phyloP scores from a whole-genome alignment of 1,140 invertebrate species.

The Antheraea mylitta region DNA sequence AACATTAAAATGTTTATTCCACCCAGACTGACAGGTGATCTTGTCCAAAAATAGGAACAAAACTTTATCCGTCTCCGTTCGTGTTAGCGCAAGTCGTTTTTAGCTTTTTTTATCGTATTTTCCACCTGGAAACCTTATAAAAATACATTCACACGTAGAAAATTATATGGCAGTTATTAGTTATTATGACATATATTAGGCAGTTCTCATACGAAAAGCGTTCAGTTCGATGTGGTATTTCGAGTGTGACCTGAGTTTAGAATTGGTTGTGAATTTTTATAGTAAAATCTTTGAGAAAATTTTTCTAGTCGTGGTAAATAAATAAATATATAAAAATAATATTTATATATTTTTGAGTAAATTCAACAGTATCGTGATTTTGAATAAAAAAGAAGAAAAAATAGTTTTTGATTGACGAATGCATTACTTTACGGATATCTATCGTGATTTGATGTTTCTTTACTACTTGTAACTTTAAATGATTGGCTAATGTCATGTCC shows the following conservation, averaged over 20 bases:
- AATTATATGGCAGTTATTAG: neutral
- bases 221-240: constrained; percentile 1
- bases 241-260: neutral
- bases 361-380: too few species aligned
- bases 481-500: too few species aligned
- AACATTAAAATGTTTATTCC: neutral
- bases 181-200: neutral
- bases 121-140: neutral
- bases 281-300: neutral
- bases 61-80: neutral
- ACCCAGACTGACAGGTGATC: neutral
- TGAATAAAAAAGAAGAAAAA: too few species aligned
- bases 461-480: too few species aligned
- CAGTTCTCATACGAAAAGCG: neutral
- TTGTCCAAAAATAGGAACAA: neutral
- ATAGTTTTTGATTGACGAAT: too few species aligned
- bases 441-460: too few species aligned
- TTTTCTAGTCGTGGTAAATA: too few species aligned
- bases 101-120: constrained; percentile 2
- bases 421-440: too few species aligned
- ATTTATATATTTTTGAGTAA: too few species aligned
- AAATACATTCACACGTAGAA: neutral
- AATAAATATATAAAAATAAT: too few species aligned
- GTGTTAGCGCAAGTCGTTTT: neutral
- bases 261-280: neutral